Evolutionary conservation across 2,113 vertebrate genomes (phyloP).

Genomic region (Struthio camelus): DNA sequence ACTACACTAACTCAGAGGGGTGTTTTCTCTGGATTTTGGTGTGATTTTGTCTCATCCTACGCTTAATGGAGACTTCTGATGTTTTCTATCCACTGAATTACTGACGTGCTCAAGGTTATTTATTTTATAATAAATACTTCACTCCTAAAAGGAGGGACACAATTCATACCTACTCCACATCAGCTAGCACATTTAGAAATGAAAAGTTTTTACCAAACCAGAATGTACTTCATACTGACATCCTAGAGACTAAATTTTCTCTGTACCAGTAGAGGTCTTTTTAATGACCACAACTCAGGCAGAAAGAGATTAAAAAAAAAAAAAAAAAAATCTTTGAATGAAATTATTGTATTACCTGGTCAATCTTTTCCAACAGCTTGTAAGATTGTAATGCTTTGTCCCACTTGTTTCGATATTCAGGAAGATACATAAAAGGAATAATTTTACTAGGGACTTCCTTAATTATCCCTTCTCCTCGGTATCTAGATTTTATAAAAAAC

Average conservation of each 20-base stretch:
- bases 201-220: not conserved
- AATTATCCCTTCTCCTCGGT: slow-evolving; percentile 72
- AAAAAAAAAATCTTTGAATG: no score
- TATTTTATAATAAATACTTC: not conserved
- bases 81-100: not conserved
- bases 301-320: not conserved
- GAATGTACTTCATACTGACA: accelerated
- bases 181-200: not conserved
- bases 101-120: not conserved
- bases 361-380: slow-evolving; percentile 63
- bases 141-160: not conserved
- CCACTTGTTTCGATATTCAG: slow-evolving; percentile 69
- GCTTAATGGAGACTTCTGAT: not conserved
- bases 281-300: not conserved
- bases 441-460: slow-evolving; percentile 61
- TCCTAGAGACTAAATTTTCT: not conserved
- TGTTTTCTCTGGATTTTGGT: not conserved
- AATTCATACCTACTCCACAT: not conserved
- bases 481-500: slow-evolving; percentile 50
- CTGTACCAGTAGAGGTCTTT: not conserved
- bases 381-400: slow-evolving; percentile 69
- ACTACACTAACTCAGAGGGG: not conserved
- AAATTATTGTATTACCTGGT: slow-evolving; percentile 56
- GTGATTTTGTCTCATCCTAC: not conserved
- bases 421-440: slow-evolving; percentile 71